Base-by-base conservation (phyloP, 64 coral and sea anemone species). In the Pocillopora verrucosa region DNA sequence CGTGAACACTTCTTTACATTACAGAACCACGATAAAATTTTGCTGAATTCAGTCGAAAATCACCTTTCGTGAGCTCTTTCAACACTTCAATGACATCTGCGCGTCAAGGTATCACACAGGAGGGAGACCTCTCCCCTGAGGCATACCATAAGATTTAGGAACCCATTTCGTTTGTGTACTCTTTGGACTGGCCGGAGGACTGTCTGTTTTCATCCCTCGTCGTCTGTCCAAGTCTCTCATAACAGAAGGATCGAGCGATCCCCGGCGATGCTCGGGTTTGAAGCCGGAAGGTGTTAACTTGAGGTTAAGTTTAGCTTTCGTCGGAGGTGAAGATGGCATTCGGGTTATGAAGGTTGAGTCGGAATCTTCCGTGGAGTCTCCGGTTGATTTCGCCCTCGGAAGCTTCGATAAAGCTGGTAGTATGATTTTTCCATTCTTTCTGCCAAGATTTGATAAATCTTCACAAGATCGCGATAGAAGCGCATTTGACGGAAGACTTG, bases 161-260 rank as follows among this genome's bases (percentile, higher is more conserved):
- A 94, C 76, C 95, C 92, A 93, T 90, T 91, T 93, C 34, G 95
- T 84, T 34, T 91, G 91, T 4, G 95, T 93, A 34, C 63, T 85
- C 22, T 57, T 72, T 58, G 82, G 75, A 73, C 36, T 16, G 26
- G 60, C 6, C 62, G 62, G 41, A 22, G 63, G 59, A n/a, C 63
- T 60, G 36, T 92, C 74, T 75, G 24, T 59, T 87, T 16, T 36
- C 22, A 41, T 17, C 26, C 83, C 65, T 80, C 75, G 79, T 20
- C 30, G 63, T 9, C 17, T 87, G 73, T 78, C 94, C 5, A 81
- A 10, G 16, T 92, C 87, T 24, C 76, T 73, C 36, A 75, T 88
- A 63, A 92, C 36, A 56, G 89, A 88, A 76, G 92, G 94, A 65
- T 93, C 91, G 25, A 96, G 64, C 0, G 94, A 96, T n/a, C 94